These are phyloP conservation scores for Lasioglossum baleicum DNA, from an alignment of 1,140 invertebrate species.

Conservation along the genomic window DNA sequence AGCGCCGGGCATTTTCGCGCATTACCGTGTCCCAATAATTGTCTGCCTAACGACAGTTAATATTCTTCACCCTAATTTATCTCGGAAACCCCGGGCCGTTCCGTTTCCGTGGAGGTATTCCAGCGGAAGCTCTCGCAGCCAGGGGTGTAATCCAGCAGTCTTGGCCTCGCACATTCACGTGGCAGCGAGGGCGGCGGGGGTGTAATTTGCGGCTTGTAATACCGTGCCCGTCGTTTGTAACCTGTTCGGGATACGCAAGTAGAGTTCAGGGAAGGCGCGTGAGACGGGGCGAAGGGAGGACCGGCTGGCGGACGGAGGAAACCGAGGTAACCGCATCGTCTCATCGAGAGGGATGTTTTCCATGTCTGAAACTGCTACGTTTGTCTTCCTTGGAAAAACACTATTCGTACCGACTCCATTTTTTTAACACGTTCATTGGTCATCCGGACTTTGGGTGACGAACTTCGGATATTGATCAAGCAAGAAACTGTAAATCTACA, in stretches of 20 bases:
- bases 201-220: slow-evolving; percentile 70
- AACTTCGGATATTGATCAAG: too few species aligned
- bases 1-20: slow-evolving; percentile 6
- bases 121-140: slow-evolving; percentile 29
- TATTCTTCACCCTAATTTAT: slow-evolving; percentile 38
- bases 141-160: slow-evolving; percentile 54
- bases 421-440: too few species aligned
- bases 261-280: slow-evolving; percentile 33
- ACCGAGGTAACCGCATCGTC: slow-evolving; percentile 65
- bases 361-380: slow-evolving; percentile 48
- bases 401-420: not conserved
- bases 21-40: slow-evolving; percentile 31
- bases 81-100: slow-evolving; percentile 17
- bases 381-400: slow-evolving; percentile 37
- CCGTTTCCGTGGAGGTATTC: slow-evolving; percentile 27
- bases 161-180: slow-evolving; percentile 54
- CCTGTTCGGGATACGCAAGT: slow-evolving; percentile 65
- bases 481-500: too few species aligned
- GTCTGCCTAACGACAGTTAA: slow-evolving; percentile 40
- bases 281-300: not conserved
- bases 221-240: slow-evolving; percentile 66
- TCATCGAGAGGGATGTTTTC: slow-evolving; percentile 61
- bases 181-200: slow-evolving; percentile 35
- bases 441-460: too few species aligned
- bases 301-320: slow-evolving; percentile 43